These are phyloP conservation scores for Atherinosoma microstoma DNA, from an alignment of 2,797 vertebrate species.

Conservation along the genomic window DNA sequence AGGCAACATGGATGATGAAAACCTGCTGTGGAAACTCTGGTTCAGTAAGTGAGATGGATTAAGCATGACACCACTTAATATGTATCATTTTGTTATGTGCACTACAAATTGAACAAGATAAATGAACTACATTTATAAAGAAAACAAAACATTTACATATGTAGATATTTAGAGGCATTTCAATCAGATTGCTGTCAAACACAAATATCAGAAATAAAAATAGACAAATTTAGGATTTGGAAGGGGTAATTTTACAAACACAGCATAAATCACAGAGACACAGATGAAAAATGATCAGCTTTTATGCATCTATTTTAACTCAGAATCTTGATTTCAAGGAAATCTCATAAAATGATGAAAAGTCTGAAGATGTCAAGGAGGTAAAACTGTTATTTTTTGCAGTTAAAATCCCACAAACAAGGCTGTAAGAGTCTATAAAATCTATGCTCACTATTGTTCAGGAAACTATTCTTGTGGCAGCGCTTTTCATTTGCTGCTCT, in stretches of 20 bases:
- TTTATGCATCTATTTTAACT: neutral
- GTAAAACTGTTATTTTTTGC: neutral
- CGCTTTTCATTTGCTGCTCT: constrained; percentile 22
- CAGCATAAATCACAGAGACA: neutral
- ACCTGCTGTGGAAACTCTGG: constrained; percentile 88
- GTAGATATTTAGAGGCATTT: neutral
- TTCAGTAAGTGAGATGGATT: constrained; percentile 87
- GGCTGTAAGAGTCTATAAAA: constrained; percentile 1
- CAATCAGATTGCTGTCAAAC: neutral
- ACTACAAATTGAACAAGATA: neutral
- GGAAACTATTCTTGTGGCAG: constrained; percentile 2
- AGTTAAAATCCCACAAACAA: neutral
- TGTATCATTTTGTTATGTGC: neutral
- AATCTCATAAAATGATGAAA: neutral
- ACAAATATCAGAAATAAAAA: too few relatives aligned
- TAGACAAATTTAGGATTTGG: neutral
- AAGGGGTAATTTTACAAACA: neutral
- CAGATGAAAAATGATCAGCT: neutral
- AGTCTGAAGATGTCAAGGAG: neutral
- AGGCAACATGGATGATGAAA: constrained; percentile 69
- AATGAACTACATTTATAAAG: too few relatives aligned
- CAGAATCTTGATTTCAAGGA: neutral
- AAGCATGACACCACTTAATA: neutral
- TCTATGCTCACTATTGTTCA: neutral
- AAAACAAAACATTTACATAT: neutral